These are phyloP conservation scores for Scaptodrosophila latifasciaeformis DNA, from an alignment of 2,888 invertebrate genomes.

Conservation along the genomic window DNA sequence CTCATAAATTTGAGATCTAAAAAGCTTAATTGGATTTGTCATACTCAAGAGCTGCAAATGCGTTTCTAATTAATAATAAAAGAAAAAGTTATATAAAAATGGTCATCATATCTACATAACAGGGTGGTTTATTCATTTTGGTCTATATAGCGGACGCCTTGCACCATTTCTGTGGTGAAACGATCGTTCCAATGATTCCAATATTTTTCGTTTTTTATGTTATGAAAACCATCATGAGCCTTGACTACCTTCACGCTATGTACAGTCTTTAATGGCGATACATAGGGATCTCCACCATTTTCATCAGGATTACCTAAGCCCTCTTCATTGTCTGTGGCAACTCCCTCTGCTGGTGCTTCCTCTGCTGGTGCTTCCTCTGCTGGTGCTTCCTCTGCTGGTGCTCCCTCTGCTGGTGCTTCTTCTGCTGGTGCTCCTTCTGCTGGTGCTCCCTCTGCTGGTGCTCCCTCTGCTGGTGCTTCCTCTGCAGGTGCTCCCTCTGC, in stretches of 20 bases:
- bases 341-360: not conserved
- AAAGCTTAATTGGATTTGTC: not conserved
- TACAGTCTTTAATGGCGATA: slow-evolving; percentile 2
- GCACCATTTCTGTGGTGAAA: slow-evolving; percentile 8
- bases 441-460: not conserved
- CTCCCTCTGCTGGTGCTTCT: not conserved
- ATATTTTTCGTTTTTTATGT: slow-evolving; percentile 16
- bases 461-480: not conserved
- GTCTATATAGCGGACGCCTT: not conserved
- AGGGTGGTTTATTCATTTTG: slow-evolving; percentile 20
- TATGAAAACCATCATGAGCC: slow-evolving; percentile 47
- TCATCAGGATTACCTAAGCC: not conserved
- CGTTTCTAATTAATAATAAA: not conserved
- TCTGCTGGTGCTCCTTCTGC: not conserved
- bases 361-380: not conserved
- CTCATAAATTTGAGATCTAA: no score
- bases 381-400: not conserved
- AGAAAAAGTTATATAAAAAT: no score
- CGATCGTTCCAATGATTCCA: slow-evolving; percentile 44
- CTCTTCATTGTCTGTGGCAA: slow-evolving; percentile 16
- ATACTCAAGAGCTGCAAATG: not conserved
- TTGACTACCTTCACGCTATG: slow-evolving; percentile 17
- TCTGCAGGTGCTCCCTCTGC: not conserved
- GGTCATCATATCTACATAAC: no score
- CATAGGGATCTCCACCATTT: slow-evolving; percentile 27